Base-by-base conservation (phyloP, 2,888 invertebrate genomes). In the Chelonus formosanus region DNA sequence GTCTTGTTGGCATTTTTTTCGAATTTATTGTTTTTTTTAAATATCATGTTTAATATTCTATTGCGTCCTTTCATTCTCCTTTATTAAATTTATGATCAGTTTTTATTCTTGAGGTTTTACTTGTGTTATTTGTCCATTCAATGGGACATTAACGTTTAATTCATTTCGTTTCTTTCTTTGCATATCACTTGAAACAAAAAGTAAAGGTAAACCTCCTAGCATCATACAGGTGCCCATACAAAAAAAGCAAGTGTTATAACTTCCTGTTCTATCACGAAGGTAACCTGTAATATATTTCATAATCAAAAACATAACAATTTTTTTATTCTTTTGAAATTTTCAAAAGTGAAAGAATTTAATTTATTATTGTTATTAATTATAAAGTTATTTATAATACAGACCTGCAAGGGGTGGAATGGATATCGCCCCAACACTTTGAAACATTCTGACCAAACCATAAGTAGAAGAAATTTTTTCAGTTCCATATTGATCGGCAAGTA, bases 161-260 rank as follows among this genome's bases (percentile, higher is more conserved):
- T 76, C 77, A 68, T 77, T 72, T 65, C 78, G 72, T 60, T 79
- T 77, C 1, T 20, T 20, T 20, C 20, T 20, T 63, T 74, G 73
- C 48, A 64, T 65, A 61, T 80, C 79, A 52, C 75, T 74, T 63
- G 82, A 77, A 65, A 84, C 84, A 59, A 87, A 86, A 36, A 91
- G 82, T 52, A 91, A 85, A 3, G 92, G 91, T 59, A 90, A 84
- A 64, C 90, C 88, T 67, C 91, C 91, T 43, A 91, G 83, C 0
- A 91, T 88, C 91, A 91, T 91, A 74, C 90, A 91, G 2, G 91
- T 89, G 0, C 92, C 91, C 91, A 92, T 91, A 71, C 91, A 91
- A 79, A 91, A 89, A 84, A 91, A 92, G 76, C 91, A 90, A 79
- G 90, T 89, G 3, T 88, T 88, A 79, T 91, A 92, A 58, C 90